phyloP scores from a whole-genome alignment of 2,888 invertebrate genomes.

The Caenorhabditis sp. region DNA sequence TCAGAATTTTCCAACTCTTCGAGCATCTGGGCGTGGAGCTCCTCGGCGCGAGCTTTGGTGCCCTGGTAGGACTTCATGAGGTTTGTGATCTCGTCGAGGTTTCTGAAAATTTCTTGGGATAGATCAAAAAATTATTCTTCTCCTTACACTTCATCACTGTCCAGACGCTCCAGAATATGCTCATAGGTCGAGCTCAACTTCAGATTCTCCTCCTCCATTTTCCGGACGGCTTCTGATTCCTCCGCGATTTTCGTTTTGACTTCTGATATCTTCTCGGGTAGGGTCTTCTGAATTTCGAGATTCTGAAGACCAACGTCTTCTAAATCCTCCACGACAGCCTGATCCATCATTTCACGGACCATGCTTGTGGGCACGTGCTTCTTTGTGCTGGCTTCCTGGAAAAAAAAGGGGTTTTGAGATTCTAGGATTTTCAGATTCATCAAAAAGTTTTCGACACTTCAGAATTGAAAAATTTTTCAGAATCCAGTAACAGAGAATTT shows the following conservation, averaged over 20 bases:
- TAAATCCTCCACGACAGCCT: conserved; percentile 14
- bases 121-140: no score
- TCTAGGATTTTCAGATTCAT: not conserved
- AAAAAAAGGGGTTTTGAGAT: not conserved
- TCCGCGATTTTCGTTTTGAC: not conserved
- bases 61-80: not conserved
- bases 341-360: conserved; percentile 37
- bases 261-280: not conserved
- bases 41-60: not conserved
- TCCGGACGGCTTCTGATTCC: not conserved
- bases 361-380: conserved; percentile 30
- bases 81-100: not conserved
- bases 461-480: no score
- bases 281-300: not conserved
- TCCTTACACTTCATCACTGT: not conserved
- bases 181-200: not conserved
- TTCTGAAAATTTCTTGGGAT: not conserved
- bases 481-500: no score
- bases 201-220: not conserved
- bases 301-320: not conserved
- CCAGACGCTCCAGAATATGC: not conserved
- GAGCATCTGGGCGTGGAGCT: not conserved
- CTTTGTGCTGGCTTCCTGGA: conserved; percentile 27
- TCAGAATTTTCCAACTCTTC: not conserved
- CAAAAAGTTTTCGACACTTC: no score